A percentile compares a stretch with the other conserved stretches of the same genome.
phyloP scores from a whole-genome alignment of 2,888 invertebrate genomes.

The Willowsia nigromaculata region DNA sequence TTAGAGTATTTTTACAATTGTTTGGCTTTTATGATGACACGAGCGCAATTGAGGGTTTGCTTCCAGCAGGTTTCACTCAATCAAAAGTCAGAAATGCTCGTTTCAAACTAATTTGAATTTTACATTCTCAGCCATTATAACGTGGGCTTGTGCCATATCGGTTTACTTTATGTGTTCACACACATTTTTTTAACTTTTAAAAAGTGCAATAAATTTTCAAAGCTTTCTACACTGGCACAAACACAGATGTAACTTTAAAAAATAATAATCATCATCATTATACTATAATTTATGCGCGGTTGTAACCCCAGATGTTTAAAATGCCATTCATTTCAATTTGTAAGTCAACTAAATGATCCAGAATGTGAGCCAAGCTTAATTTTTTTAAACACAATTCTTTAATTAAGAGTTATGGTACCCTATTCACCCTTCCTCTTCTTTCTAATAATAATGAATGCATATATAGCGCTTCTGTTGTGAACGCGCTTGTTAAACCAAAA shows the following conservation, averaged over 20 bases:
- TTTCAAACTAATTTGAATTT: background rate
- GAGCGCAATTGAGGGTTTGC: background rate
- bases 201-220: background rate
- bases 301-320: conserved; percentile 70
- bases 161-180: conserved; percentile 10
- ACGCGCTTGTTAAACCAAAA: conserved; percentile 16
- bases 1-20: background rate
- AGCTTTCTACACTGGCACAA: conserved; percentile 11
- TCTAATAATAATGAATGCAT: conserved; percentile 22
- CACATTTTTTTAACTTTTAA: conserved; percentile 1
- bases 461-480: background rate
- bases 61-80: background rate
- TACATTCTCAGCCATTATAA: background rate
- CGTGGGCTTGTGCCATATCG: background rate
- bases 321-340: conserved; percentile 70
- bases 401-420: conserved; percentile 69
- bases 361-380: conserved; percentile 14
- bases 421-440: conserved; percentile 51
- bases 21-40: background rate
- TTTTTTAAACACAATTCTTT: conserved; percentile 48
- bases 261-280: conserved; percentile 51
- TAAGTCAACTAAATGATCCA: conserved; percentile 62
- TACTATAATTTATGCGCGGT: conserved; percentile 57
- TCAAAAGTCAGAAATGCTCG: background rate
- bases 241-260: conserved; percentile 38